Percentiles rank a stretch among this genome's conserved stretches.
Evolutionary conservation across 2,113 vertebrate species (phyloP).

Genomic region (Aldabrachelys gigantea): DNA sequence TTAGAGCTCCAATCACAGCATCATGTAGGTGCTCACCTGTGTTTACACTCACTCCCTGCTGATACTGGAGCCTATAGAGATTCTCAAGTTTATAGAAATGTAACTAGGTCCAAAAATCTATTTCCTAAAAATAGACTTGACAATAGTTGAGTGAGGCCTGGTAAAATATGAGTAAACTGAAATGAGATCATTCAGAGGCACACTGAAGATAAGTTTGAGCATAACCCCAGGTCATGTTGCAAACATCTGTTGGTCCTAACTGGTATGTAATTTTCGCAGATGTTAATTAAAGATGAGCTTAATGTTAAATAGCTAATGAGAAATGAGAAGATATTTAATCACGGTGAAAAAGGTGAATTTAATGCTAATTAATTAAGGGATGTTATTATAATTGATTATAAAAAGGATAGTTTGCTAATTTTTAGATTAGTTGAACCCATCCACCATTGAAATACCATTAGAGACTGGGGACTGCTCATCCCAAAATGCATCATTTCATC

Average conservation of each 20-base stretch:
- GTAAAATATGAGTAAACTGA: neutral
- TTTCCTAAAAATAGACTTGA: neutral
- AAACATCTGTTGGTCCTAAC: neutral
- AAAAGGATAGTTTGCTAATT: neutral
- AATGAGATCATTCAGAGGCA: neutral
- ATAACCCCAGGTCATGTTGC: neutral
- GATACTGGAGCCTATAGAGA: neutral
- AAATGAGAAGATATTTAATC: neutral
- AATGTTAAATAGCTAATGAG: neutral
- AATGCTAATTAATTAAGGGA: neutral
- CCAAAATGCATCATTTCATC: neutral
- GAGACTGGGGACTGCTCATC: neutral
- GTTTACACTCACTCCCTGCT: neutral
- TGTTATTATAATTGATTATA: neutral
- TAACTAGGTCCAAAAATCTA: neutral
- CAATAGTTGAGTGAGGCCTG: neutral
- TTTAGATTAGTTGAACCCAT: neutral
- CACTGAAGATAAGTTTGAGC: neutral
- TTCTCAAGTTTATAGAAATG: neutral
- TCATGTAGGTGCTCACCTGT: rapidly evolving
- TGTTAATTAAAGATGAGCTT: neutral
- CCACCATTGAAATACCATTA: neutral
- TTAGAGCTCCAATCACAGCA: neutral
- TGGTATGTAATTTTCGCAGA: neutral
- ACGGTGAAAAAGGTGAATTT: neutral